phyloP scores from a whole-genome alignment of 2,797 vertebrate genomes.

The Diceros bicornis region DNA sequence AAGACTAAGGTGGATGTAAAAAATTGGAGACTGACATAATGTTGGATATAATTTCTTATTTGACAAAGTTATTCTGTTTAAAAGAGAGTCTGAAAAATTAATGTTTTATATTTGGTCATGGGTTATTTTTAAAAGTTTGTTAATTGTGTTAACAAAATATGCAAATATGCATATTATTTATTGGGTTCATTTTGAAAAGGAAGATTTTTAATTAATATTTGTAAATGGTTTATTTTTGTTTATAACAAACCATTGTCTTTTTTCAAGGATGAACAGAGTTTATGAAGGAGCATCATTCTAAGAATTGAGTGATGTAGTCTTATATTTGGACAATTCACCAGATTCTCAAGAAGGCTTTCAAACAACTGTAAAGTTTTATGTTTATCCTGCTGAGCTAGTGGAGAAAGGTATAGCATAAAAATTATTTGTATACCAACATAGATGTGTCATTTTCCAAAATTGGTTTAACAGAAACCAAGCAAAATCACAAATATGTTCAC shows the following conservation, averaged over 20 bases:
- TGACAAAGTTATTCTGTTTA: conserved; percentile 85
- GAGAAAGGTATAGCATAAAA: conserved; percentile 76
- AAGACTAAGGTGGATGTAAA: conserved; percentile 68
- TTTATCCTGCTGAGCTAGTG: conserved; percentile 84
- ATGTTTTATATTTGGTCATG: conserved; percentile 73
- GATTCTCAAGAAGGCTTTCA: conserved; percentile 85
- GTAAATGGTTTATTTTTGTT: conserved; percentile 87
- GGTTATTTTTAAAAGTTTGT: conserved; percentile 73
- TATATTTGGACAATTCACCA: conserved; percentile 83
- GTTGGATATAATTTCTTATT: conserved; percentile 83
- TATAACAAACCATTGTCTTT: conserved; percentile 84
- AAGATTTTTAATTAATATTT: conserved; percentile 81
- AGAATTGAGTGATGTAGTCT: conserved; percentile 84
- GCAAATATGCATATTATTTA: conserved; percentile 64
- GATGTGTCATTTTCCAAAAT: conserved; percentile 61
- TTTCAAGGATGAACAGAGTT: conserved; percentile 85
- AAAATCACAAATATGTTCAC: conserved; percentile 69
- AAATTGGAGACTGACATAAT: conserved; percentile 81
- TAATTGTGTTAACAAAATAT: conserved; percentile 78
- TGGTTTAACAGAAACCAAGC: conserved; percentile 70
- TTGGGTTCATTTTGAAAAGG: conserved; percentile 78
- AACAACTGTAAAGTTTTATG: conserved; percentile 81
- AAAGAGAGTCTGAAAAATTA: conserved; percentile 81
- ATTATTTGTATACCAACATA: conserved; percentile 71
- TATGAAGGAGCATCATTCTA: conserved; percentile 85